A percentile compares a stretch with the other conserved stretches of the same genome.
These are phyloP conservation scores for Matsumyia berberina DNA, from an alignment of 2,888 invertebrate genomes.

Conservation along the genomic window DNA sequence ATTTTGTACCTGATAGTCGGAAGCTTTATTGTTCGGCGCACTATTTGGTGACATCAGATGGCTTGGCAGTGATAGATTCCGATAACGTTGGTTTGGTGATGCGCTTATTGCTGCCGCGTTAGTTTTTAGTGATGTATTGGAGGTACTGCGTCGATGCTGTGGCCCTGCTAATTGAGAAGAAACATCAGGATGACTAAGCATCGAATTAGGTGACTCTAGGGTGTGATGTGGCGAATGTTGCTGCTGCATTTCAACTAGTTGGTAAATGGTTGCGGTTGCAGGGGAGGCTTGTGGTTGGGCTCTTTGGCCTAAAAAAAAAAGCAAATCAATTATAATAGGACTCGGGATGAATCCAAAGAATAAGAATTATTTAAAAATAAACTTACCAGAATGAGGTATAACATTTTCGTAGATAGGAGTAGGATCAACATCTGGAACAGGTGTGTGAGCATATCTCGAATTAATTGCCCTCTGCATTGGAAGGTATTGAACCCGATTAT, in stretches of 20 bases:
- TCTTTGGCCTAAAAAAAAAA: slow-evolving; percentile 81
- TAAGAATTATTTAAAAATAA: not conserved
- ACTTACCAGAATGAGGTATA: slow-evolving; percentile 85
- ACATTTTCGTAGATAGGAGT: slow-evolving; percentile 88
- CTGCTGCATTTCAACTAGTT: slow-evolving; percentile 80
- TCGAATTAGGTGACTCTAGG: slow-evolving; percentile 71
- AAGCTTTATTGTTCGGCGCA: slow-evolving; percentile 38
- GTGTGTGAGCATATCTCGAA: slow-evolving; percentile 84
- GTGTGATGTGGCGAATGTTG: slow-evolving; percentile 67
- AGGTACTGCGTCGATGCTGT: slow-evolving; percentile 82
- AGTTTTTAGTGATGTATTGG: slow-evolving; percentile 79
- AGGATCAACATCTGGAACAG: slow-evolving; percentile 85
- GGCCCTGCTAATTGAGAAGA: slow-evolving; percentile 80
- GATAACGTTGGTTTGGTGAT: slow-evolving; percentile 81
- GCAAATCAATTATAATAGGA: not conserved
- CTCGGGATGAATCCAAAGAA: not conserved
- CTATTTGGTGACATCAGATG: slow-evolving; percentile 78
- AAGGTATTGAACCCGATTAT: slow-evolving; percentile 85
- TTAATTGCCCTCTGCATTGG: slow-evolving; percentile 84
- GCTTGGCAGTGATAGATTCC: slow-evolving; percentile 83
- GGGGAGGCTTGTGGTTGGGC: slow-evolving; percentile 84
- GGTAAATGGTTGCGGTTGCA: slow-evolving; percentile 83
- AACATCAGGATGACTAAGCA: slow-evolving; percentile 77
- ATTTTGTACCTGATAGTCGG: slow-evolving; percentile 60
- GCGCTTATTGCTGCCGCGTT: slow-evolving; percentile 61